Evolutionary conservation across 2,113 vertebrate species (phyloP).

Genomic region (Melospiza georgiana): DNA sequence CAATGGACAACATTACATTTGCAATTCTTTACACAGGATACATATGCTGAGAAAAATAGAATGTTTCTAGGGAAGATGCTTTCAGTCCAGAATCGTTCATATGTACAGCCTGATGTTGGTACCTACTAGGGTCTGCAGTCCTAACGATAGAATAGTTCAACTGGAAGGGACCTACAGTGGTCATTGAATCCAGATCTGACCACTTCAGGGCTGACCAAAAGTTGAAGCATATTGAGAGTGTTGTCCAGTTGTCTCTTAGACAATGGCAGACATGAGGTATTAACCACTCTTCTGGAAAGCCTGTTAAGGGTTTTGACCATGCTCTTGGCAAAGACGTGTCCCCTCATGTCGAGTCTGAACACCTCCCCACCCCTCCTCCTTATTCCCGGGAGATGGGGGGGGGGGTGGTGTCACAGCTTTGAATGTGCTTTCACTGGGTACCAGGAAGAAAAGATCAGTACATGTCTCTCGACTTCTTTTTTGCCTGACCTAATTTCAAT

Average conservation of each 20-base stretch:
- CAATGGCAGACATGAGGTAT: not conserved
- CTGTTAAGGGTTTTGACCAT: not conserved
- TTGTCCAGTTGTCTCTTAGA: not conserved
- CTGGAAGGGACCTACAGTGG: not conserved
- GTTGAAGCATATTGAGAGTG: not conserved
- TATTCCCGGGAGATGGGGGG: accelerated
- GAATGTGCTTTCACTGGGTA: accelerated
- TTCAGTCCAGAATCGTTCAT: not conserved
- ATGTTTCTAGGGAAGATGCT: not conserved
- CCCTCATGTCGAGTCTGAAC: accelerated
- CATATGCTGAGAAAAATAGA: not conserved
- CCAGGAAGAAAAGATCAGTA: not conserved
- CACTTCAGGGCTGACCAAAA: not conserved
- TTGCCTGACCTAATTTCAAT: not conserved
- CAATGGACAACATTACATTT: not conserved
- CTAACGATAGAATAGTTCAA: not conserved
- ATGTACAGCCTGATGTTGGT: not conserved
- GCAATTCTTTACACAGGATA: not conserved
- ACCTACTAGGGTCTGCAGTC: not conserved
- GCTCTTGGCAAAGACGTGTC: not conserved
- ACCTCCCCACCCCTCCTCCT: too few species aligned
- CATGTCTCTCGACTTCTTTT: not conserved
- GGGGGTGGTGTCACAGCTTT: accelerated
- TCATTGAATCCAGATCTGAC: not conserved
- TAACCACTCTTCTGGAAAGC: not conserved